Evolutionary conservation across 2,797 vertebrate species (phyloP).

Genomic region (Apodemus agrarius): DNA sequence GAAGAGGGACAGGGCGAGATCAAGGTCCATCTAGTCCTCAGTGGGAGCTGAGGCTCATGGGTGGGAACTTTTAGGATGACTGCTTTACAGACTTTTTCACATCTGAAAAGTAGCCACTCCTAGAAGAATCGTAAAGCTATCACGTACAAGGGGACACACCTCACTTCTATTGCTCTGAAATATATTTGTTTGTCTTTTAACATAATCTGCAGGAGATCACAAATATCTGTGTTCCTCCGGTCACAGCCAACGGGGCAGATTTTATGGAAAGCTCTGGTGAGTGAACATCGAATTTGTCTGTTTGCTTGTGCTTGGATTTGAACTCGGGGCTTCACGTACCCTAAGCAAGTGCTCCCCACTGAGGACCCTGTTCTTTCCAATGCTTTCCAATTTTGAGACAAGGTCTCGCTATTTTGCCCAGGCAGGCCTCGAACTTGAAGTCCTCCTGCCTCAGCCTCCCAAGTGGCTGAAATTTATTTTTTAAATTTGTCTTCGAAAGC

Average conservation of each 20-base stretch:
- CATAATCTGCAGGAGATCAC: constrained; percentile 86
- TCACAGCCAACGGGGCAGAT: constrained; percentile 82
- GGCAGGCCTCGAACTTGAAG: neutral
- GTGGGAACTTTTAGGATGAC: neutral
- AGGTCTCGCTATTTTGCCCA: neutral
- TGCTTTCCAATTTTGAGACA: neutral
- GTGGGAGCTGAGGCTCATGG: neutral
- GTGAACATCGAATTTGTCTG: constrained; percentile 51
- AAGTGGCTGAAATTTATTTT: neutral
- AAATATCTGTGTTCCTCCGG: constrained; percentile 85
- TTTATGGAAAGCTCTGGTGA: constrained; percentile 88
- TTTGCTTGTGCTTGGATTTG: neutral
- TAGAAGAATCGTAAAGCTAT: neutral
- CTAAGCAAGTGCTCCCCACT: neutral
- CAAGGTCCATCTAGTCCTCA: neutral
- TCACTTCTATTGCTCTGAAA: neutral
- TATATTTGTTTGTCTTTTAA: constrained; percentile 66
- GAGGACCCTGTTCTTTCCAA: neutral
- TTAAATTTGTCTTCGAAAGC: constrained; percentile 14
- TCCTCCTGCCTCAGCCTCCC: neutral
- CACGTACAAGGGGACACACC: neutral
- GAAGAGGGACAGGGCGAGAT: neutral
- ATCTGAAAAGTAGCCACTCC: neutral
- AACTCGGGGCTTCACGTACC: neutral
- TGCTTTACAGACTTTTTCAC: neutral